A percentile compares a stretch with the other conserved stretches of the same genome.
Evolutionary conservation across 2,797 vertebrate genomes (phyloP).

Genomic region (Cossypha heuglini): DNA sequence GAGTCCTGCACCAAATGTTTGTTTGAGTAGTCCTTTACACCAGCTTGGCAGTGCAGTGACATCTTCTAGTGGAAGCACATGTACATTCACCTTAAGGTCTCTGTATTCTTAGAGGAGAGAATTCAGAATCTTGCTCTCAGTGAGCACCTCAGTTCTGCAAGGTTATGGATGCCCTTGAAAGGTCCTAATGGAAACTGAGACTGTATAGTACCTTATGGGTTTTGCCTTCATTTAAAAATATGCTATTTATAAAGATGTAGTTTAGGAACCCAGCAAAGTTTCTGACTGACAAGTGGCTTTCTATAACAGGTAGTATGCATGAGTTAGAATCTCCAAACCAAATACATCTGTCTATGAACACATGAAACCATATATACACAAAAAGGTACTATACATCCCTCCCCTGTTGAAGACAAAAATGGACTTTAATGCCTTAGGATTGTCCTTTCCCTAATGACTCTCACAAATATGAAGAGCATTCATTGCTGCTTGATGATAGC

Average conservation of each 20-base stretch:
- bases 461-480: slow-evolving; percentile 62
- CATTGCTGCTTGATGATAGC: slow-evolving; percentile 42
- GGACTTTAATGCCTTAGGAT: neutral
- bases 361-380: neutral
- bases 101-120: neutral
- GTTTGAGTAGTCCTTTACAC: neutral
- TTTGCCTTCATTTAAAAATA: neutral
- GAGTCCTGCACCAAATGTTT: neutral
- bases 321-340: neutral
- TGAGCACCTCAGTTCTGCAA: neutral
- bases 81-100: neutral
- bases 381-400: neutral
- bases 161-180: neutral
- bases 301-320: neutral
- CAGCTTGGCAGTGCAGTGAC: neutral
- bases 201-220: neutral
- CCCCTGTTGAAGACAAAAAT: neutral
- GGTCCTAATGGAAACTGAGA: neutral
- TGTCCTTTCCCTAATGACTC: slow-evolving; percentile 38
- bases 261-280: neutral
- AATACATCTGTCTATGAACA: neutral
- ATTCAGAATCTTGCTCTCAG: neutral
- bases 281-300: neutral
- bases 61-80: neutral
- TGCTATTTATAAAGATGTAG: neutral